Base-by-base conservation (phyloP, 2,888 invertebrate genomes). In the Endomychus coccineus region DNA sequence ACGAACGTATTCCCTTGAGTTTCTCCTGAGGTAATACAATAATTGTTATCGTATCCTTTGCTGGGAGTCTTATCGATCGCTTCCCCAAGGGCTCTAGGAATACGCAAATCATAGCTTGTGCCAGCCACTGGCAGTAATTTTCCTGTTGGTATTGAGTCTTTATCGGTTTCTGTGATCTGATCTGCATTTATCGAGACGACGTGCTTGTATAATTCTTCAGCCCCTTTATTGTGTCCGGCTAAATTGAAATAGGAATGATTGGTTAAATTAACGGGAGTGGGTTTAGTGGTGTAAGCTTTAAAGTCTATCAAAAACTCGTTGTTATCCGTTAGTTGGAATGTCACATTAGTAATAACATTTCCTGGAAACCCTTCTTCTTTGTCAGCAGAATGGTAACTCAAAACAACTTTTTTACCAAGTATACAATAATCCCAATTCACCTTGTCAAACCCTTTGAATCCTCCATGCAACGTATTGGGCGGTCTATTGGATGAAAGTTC, bases 171-270 rank as follows among this genome's bases (percentile, higher is more conserved):
- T 0, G 86, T 84, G 51, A 79, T 85, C 42, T 75, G 72, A 59
- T 87, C 82, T 2, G 87, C 87, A 56, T 83, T 83, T 19, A 92
- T 74, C 11, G 72, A 71, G 23, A 88, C 65, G 15, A 71, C 66
- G 59, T 88, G 88, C 15, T 83, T 79, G 50, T 77, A 75, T 42
- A 86, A 60, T 38, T 74, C 74, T 5, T 70, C 66, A 1, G 73
- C 63, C 2, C 84, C 85, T 9, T 76, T 66, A 55, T 82, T 81
- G 67, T 92, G 89, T n/a, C 94, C 94, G 30, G 81, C 88, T 23
- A 96, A 71, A 67, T 96, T 96, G 65, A 95, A 94, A 62, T 86
- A 95, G 1, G 85, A 78, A 56, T 92, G 84, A 62, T 85, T 87
- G 28, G 90, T 90, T 36, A 96, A 67, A 63, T 89, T 94, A 42